Evolutionary conservation across 2,888 invertebrate species (phyloP), one percentile per base, ranked within the genome.

Genomic region (Lycia hirtaria): DNA sequence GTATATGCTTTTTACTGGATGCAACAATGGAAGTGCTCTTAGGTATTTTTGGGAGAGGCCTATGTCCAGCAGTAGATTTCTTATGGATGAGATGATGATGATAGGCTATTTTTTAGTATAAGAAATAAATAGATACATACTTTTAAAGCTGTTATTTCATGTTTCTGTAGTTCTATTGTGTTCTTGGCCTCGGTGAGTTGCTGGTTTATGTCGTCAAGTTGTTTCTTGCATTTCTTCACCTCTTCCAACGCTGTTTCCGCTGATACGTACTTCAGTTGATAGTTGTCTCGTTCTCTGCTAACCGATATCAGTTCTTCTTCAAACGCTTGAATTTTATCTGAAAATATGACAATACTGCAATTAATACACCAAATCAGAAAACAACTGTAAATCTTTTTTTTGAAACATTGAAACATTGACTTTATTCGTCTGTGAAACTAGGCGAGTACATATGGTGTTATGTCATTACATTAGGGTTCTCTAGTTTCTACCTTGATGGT

Each of bases 201-300:
- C 45, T 87, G 85, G 56, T 87, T 92, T 10, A 93, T 67, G 40
- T 93, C 93, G 40, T 93, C 93, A 26, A 93, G 81, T 64, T 92
- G 88, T 61, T 88, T 89, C 64, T 92, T 93, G 64, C 95, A 92
- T 64, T 82, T 94, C 81, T 77, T 93, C 76, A 68, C 93, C 73
- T 90, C 95, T 83, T 74, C 93, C 73, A 80, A 87, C 75, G 74
- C 93, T 78, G 75, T 92, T 84, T 71, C 93, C 65, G 76, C 94
- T 19, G 88, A 93, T 63, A 80, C 93, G 73, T 85, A 90, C 57
- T 92, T 92, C 12, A 91, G 68, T 68, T 91, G 91, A 72, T 78
- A 91, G 62, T 82, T 85, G 53, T 92, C 91, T 63, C 90, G 75
- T n/a, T 92, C 92, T 19, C 91, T 75, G 55, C 83, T 89, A 2